These are phyloP conservation scores for Eilema depressum DNA, from an alignment of 2,888 invertebrate species.

Conservation along the genomic window DNA sequence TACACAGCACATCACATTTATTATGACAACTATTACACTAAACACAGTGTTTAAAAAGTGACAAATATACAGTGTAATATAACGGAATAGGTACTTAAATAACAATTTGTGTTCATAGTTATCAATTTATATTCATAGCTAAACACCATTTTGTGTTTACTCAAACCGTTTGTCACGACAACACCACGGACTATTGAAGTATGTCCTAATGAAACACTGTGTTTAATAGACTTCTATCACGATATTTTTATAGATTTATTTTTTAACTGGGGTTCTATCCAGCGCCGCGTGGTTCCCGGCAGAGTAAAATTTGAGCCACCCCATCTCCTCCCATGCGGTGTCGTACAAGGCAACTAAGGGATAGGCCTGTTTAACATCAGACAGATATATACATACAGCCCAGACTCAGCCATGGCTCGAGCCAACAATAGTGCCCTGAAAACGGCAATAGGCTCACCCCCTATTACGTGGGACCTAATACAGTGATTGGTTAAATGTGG, in stretches of 20 bases:
- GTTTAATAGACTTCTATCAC: conserved; percentile 15
- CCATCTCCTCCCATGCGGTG: too few relatives aligned
- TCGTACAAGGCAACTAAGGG: too few relatives aligned
- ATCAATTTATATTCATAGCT: conserved; percentile 6
- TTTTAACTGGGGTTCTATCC: not conserved
- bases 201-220: conserved; percentile 14
- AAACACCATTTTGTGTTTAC: conserved; percentile 10
- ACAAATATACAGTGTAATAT: not conserved
- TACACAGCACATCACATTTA: not conserved
- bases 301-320: too few relatives aligned
- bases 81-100: not conserved
- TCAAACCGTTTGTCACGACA: conserved; percentile 9
- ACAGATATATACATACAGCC: too few relatives aligned
- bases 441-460: too few relatives aligned
- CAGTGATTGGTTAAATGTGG: too few relatives aligned
- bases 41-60: not conserved
- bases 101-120: not conserved
- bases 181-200: conserved; percentile 10
- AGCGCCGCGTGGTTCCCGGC: too few relatives aligned
- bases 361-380: too few relatives aligned
- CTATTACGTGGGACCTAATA: too few relatives aligned
- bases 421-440: too few relatives aligned
- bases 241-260: not conserved
- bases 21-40: not conserved
- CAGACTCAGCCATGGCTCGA: too few relatives aligned